phyloP scores from a whole-genome alignment of 2,113 vertebrate species.

The Taurulus bubalis region DNA sequence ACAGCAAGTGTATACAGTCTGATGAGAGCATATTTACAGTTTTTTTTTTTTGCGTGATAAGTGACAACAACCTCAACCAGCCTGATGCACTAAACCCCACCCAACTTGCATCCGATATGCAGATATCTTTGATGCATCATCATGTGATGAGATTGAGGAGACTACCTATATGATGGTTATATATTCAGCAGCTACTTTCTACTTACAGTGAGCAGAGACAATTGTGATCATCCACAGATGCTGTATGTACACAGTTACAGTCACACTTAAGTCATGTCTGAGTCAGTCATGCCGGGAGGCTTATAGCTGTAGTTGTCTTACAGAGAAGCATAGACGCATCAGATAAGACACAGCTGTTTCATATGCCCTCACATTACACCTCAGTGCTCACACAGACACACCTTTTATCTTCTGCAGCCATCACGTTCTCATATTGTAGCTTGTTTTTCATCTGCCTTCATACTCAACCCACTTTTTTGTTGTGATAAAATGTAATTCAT shows the following conservation, averaged over 20 bases:
- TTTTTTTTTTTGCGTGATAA: neutral
- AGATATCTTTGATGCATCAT: neutral
- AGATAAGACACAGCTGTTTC: constrained; percentile 58
- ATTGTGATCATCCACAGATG: constrained; percentile 18
- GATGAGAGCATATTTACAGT: neutral
- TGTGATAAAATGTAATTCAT: constrained; percentile 61
- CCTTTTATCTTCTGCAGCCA: constrained; percentile 52
- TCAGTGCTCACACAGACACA: constrained; percentile 43
- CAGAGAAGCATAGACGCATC: constrained; percentile 39
- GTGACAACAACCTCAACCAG: neutral
- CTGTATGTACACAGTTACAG: constrained; percentile 10
- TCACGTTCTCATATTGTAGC: constrained; percentile 44
- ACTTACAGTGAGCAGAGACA: neutral
- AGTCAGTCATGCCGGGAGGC: constrained; percentile 8
- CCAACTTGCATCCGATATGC: neutral
- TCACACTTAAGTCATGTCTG: constrained; percentile 33
- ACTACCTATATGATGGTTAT: neutral
- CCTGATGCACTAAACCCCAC: neutral
- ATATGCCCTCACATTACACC: constrained; percentile 62
- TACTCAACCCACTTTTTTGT: constrained; percentile 38
- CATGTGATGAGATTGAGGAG: neutral
- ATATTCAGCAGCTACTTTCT: constrained; percentile 1
- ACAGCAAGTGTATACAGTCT: neutral
- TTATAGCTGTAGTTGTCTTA: constrained; percentile 22
- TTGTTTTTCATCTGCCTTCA: constrained; percentile 55